Conservation (phyloP, 92 coral and sea anemone species). For the Umimayanthus kanabou region DNA sequence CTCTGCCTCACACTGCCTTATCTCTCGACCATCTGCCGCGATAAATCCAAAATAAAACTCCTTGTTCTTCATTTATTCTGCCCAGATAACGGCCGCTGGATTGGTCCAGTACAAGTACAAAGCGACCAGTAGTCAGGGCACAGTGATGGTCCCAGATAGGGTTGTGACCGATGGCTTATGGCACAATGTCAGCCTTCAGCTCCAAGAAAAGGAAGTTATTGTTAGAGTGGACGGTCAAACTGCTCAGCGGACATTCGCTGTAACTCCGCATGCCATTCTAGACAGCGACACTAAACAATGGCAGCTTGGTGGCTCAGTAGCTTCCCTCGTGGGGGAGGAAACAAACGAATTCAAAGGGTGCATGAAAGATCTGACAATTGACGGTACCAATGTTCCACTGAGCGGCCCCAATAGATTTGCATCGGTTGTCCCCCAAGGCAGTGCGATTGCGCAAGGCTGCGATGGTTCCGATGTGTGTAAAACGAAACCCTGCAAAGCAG, state of each 20-base stretch:
- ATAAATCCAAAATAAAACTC: too few relatives aligned
- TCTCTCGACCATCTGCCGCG: not conserved
- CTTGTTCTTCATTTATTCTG: not conserved
- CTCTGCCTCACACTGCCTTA: not conserved
- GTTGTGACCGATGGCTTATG: slow-evolving; percentile 81
- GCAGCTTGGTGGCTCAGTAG: slow-evolving; percentile 72
- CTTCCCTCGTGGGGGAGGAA: slow-evolving; percentile 42
- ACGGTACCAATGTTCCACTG: slow-evolving; percentile 74
- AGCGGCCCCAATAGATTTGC: slow-evolving; percentile 83
- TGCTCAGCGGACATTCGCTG: slow-evolving; percentile 45
- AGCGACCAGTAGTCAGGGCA: slow-evolving; percentile 49
- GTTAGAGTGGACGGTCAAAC: slow-evolving; percentile 64
- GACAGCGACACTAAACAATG: slow-evolving; percentile 70
- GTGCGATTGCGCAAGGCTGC: slow-evolving; percentile 75
- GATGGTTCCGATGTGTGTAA: slow-evolving; percentile 69
- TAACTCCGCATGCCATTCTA: slow-evolving; percentile 72
- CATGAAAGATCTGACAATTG: slow-evolving; percentile 77
- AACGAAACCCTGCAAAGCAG: slow-evolving; percentile 69
- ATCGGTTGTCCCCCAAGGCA: slow-evolving; percentile 64
- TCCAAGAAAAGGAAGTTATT: slow-evolving; percentile 59
- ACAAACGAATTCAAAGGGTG: slow-evolving; percentile 81
- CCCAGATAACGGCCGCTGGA: slow-evolving; percentile 62
- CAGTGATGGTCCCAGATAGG: slow-evolving; percentile 40
- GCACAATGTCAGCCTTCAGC: slow-evolving; percentile 83
- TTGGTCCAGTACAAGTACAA: slow-evolving; percentile 64